Evolutionary conservation across 2,888 invertebrate species (phyloP).

Genomic region (Lacanobia wlatinum): DNA sequence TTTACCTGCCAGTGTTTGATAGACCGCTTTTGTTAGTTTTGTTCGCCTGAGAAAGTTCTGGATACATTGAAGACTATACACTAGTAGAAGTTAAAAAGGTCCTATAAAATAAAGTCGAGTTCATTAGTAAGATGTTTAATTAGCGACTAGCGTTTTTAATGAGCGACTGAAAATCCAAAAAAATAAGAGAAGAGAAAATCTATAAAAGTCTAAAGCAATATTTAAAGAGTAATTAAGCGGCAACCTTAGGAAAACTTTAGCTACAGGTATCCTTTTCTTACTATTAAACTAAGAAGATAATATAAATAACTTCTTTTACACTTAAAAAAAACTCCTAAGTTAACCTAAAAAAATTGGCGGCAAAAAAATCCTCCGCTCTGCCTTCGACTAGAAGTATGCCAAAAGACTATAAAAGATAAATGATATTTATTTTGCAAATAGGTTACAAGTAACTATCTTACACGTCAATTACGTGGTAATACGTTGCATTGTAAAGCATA

Average conservation of each 20-base stretch:
- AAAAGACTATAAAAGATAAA: too few species aligned
- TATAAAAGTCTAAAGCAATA: background rate
- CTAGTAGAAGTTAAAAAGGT: background rate
- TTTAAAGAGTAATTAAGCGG: background rate
- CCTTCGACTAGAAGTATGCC: too few species aligned
- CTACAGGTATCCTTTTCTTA: background rate
- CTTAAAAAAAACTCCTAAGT: too few species aligned
- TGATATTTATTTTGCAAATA: too few species aligned
- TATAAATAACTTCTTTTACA: too few species aligned
- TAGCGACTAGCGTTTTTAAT: too few species aligned
- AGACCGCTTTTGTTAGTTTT: constrained; percentile 28
- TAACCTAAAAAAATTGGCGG: too few species aligned
- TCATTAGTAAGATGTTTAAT: constrained; percentile 4
- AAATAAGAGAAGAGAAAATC: background rate
- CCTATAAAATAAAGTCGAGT: background rate
- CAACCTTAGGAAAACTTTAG: background rate
- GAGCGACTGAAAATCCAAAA: background rate
- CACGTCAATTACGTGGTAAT: too few species aligned
- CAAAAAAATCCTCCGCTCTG: too few species aligned
- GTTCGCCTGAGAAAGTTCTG: constrained; percentile 47
- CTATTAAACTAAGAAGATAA: too few species aligned
- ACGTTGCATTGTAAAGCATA: too few species aligned
- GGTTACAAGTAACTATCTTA: too few species aligned
- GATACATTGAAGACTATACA: background rate
- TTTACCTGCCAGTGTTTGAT: constrained; percentile 52